Percentiles rank a stretch among this genome's conserved stretches.
phyloP scores from a whole-genome alignment of 30 jellyfish, hydroid and myxozoan genomes.

The Chrysaora quinquecirrha region DNA sequence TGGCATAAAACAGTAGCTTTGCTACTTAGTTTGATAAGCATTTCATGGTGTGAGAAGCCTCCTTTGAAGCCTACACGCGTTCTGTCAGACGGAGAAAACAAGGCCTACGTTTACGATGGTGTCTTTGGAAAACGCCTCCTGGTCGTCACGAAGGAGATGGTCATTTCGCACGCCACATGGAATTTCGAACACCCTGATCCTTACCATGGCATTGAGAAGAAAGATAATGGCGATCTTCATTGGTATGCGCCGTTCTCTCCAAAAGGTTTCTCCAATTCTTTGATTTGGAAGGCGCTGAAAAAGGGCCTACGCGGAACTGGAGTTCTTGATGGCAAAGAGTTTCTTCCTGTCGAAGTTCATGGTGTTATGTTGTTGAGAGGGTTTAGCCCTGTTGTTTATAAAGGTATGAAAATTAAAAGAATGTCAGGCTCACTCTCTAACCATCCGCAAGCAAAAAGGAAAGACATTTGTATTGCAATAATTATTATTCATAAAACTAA shows the following conservation, averaged over 20 bases:
- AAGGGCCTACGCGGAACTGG: slow-evolving; percentile 44
- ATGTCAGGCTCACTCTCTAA: no score
- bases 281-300: slow-evolving; percentile 45
- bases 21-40: no score
- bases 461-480: no score
- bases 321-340: slow-evolving; percentile 31
- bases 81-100: slow-evolving; percentile 4
- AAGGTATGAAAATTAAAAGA: slow-evolving; percentile 40
- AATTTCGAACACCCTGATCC: slow-evolving; percentile 52
- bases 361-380: slow-evolving; percentile 62
- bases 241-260: slow-evolving; percentile 70
- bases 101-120: slow-evolving; percentile 29
- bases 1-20: no score
- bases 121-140: slow-evolving; percentile 29
- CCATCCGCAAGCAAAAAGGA: no score
- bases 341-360: slow-evolving; percentile 31
- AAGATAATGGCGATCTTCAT: slow-evolving; percentile 52
- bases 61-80: slow-evolving; percentile 10
- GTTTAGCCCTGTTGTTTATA: slow-evolving; percentile 57
- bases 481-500: neutral
- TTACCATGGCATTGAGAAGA: neutral
- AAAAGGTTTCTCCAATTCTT: slow-evolving; percentile 21
- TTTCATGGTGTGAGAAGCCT: no score
- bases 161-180: slow-evolving; percentile 47
- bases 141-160: slow-evolving; percentile 16